phyloP scores from a whole-genome alignment of 2,888 invertebrate species.

The Sisyra terminalis region DNA sequence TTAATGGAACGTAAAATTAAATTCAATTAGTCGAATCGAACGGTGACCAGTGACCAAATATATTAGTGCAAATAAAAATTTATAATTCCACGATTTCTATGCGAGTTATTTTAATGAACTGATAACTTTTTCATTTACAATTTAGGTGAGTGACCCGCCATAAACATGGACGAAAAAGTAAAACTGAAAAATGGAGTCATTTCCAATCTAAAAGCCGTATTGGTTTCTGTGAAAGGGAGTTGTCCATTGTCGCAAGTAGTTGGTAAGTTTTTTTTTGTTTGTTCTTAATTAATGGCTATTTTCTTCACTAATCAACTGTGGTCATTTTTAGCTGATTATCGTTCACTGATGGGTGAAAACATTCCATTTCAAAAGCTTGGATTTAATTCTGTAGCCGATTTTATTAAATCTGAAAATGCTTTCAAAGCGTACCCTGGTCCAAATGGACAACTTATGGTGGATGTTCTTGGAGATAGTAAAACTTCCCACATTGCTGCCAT shows the following conservation, averaged over 20 bases:
- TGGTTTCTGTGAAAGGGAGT: slow-evolving; percentile 3
- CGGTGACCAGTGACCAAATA: too few species aligned
- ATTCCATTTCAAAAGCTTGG: slow-evolving; percentile 46
- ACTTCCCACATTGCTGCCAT: slow-evolving; percentile 15
- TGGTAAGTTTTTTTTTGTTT: neutral
- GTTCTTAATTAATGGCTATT: too few species aligned
- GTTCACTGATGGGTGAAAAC: slow-evolving; percentile 39
- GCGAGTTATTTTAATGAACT: too few species aligned
- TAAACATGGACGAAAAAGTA: slow-evolving; percentile 7
- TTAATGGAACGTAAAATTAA: too few species aligned
- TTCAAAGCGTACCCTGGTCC: slow-evolving; percentile 1
- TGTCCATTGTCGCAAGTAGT: neutral
- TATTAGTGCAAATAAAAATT: too few species aligned
- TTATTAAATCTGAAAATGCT: slow-evolving; percentile 18
- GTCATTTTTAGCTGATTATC: slow-evolving; percentile 36
- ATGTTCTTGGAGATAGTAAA: slow-evolving; percentile 1
- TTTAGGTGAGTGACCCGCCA: too few species aligned
- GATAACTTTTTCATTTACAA: too few species aligned
- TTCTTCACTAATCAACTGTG: too few species aligned
- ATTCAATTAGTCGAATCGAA: too few species aligned
- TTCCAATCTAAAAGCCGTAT: slow-evolving; percentile 4
- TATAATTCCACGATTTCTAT: too few species aligned
- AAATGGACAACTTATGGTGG: slow-evolving; percentile 3
- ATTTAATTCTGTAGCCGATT: slow-evolving; percentile 36
- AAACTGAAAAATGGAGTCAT: slow-evolving; percentile 5